phyloP scores from a whole-genome alignment of 2,888 invertebrate species.

The Andrena marginata region DNA sequence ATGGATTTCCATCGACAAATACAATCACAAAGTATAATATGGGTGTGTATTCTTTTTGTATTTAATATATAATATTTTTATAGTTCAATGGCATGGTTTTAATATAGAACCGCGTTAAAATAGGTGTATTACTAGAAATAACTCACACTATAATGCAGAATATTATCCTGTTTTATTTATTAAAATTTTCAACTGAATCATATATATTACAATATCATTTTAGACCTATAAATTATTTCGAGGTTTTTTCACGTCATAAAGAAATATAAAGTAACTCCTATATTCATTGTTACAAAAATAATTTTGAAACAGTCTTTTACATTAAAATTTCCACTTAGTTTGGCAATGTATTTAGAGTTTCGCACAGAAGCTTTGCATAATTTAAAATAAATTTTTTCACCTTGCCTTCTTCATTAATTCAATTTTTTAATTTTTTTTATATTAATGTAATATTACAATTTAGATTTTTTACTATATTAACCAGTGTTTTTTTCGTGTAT shows the following conservation, averaged over 20 bases:
- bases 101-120: too few relatives aligned
- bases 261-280: not conserved
- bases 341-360: too few relatives aligned
- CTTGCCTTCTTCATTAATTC: too few relatives aligned
- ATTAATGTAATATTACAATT: too few relatives aligned
- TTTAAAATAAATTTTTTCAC: not conserved
- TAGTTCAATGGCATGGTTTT: not conserved
- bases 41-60: conserved; percentile 33
- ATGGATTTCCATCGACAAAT: conserved; percentile 43
- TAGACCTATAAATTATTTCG: not conserved
- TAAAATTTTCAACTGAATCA: not conserved
- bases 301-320: too few relatives aligned
- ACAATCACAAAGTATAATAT: not conserved
- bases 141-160: too few relatives aligned
- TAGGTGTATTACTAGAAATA: too few relatives aligned
- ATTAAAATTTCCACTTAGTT: too few relatives aligned
- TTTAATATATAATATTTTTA: not conserved
- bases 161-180: not conserved
- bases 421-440: too few relatives aligned
- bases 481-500: not conserved
- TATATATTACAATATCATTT: too few relatives aligned
- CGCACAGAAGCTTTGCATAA: not conserved
- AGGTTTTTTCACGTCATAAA: not conserved
- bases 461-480: not conserved
- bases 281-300: too few relatives aligned